Evolutionary conservation across 1,140 invertebrate species (phyloP), one percentile per base, ranked within the genome.

Genomic region (Hetaerina americana): DNA sequence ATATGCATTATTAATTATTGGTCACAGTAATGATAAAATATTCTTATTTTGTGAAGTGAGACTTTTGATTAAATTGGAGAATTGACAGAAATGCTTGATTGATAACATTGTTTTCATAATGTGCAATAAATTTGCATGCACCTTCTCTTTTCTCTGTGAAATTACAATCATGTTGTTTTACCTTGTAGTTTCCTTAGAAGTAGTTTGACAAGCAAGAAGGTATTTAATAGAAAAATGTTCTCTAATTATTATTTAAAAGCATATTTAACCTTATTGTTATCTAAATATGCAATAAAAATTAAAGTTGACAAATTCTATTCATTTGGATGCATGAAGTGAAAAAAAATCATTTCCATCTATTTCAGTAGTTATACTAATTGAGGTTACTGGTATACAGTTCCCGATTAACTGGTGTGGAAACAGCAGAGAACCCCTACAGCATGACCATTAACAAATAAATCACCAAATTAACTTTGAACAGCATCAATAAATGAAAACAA

Each of bases 191-290:
- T 57, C 15, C 10, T 1, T 57, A 57, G 2, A 57, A 57, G 15
- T 57, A 57, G 40, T 18, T 1, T 57, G 40, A 57, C 15, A 40
- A 57, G n/a, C n/a, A n/a, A 57, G 40, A 57, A 57, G 10, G 10
- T 57, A 57, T 5, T 57, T 57, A 57, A 57, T 57, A 57, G 10
- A 57, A 57, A 10, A 57, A 57, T 57, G 40, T 57, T 57, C 40
- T 57, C 40, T 57, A 12, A 57, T 57, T 57, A 57, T 57, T n/a
- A 57, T 57, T 57, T 57, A 57, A n/a, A 57, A 57, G 40, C 22
- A 57, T 57, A 57, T 57, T 57, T 57, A 57, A 57, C 40, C 40
- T 57, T 57, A 57, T 57, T 57, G 40, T 57, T 57, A 57, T 57
- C 40, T 5, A 57, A 57, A 57, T 57, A 57, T 57, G 40, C 40